phyloP scores from a whole-genome alignment of 2,113 vertebrate species.

The Cygnus atratus region DNA sequence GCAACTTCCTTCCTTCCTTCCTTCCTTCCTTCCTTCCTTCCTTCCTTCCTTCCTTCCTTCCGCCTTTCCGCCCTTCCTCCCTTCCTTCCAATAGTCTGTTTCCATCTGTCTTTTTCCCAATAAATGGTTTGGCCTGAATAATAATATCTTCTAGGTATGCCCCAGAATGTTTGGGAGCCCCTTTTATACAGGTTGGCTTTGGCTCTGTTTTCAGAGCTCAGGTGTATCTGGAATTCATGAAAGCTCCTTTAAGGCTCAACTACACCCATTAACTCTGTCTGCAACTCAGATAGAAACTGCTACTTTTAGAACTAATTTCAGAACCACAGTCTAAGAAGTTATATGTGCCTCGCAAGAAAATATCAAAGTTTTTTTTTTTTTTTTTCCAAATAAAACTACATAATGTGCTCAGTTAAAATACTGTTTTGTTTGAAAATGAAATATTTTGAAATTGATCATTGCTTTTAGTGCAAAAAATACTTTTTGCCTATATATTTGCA shows the following conservation, averaged over 20 bases:
- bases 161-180: neutral
- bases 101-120: neutral
- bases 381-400: neutral
- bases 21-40: too few relatives aligned
- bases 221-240: neutral
- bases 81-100: neutral
- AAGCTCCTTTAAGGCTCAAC: neutral
- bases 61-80: too few relatives aligned
- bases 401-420: neutral
- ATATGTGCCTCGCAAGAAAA: neutral
- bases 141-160: neutral
- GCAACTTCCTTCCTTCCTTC: neutral
- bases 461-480: neutral
- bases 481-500: neutral
- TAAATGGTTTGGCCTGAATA: neutral
- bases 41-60: too few relatives aligned
- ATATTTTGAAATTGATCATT: neutral
- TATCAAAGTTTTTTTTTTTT: neutral
- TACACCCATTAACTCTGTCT: accelerated
- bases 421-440: neutral
- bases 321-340: neutral
- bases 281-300: neutral
- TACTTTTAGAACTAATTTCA: neutral
- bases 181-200: neutral
- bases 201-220: neutral